A percentile compares a stretch with the other conserved stretches of the same genome.
Evolutionary conservation across 2,888 invertebrate species (phyloP).

Genomic region (Aleiodes leptofemur): DNA sequence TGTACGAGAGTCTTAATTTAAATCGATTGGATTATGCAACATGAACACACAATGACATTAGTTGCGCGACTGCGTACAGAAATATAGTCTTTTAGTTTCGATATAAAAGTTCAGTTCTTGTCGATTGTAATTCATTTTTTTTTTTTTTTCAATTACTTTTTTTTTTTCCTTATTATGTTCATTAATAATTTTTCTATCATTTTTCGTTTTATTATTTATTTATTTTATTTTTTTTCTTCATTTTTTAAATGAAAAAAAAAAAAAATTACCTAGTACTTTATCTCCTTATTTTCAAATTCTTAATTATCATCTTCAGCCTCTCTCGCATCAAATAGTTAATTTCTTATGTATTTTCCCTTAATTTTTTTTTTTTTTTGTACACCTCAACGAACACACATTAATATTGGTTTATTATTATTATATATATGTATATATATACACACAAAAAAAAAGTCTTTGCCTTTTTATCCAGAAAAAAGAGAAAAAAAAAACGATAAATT

Average conservation of each 20-base stretch:
- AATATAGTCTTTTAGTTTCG: slow-evolving; percentile 76
- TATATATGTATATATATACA: slow-evolving; percentile 54
- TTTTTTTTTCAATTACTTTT: slow-evolving; percentile 49
- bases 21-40: slow-evolving; percentile 74
- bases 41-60: slow-evolving; percentile 75
- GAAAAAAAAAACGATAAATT: background rate
- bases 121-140: slow-evolving; percentile 66
- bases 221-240: slow-evolving; percentile 43
- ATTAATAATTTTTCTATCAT: slow-evolving; percentile 52
- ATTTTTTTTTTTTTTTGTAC: slow-evolving; percentile 61
- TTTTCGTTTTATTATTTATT: slow-evolving; percentile 15
- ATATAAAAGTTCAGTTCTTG: slow-evolving; percentile 76
- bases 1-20: slow-evolving; percentile 73
- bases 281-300: slow-evolving; percentile 45
- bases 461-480: slow-evolving; percentile 9
- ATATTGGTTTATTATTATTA: slow-evolving; percentile 61
- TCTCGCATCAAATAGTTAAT: slow-evolving; percentile 44
- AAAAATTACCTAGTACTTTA: slow-evolving; percentile 32
- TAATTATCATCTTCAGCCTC: slow-evolving; percentile 49
- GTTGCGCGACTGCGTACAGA: slow-evolving; percentile 75
- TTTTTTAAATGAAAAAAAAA: slow-evolving; percentile 30
- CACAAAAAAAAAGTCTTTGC: slow-evolving; percentile 35
- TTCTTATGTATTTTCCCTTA: slow-evolving; percentile 10
- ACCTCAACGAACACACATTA: slow-evolving; percentile 73
- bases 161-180: slow-evolving; percentile 25